A percentile compares a stretch with the other conserved stretches of the same genome.
Evolutionary conservation across 2,797 vertebrate species (phyloP).

Genomic region (Aplochiton taeniatus): DNA sequence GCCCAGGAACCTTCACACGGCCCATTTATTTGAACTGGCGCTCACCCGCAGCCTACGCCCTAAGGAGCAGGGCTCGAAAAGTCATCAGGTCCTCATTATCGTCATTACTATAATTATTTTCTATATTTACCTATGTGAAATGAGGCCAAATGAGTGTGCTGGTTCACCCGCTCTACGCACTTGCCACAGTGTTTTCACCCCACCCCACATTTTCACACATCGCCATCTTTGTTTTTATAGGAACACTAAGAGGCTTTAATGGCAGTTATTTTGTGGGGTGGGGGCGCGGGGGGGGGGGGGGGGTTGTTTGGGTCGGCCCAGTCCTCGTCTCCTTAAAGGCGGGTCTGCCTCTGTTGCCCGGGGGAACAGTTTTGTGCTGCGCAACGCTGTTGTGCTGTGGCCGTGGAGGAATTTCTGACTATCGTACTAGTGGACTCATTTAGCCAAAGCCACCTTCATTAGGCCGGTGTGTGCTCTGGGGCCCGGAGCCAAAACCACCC

Average conservation of each 20-base stretch:
- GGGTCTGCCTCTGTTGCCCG: conserved; percentile 25
- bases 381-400: conserved; percentile 14
- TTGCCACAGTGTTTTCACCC: conserved; percentile 46
- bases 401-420: conserved; percentile 34
- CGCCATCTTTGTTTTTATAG: conserved; percentile 1
- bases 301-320: conserved; percentile 33
- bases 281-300: not conserved
- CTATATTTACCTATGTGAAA: conserved; percentile 77
- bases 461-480: conserved; percentile 38
- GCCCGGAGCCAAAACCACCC: conserved; percentile 55
- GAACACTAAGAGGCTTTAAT: conserved; percentile 23
- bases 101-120: conserved; percentile 81
- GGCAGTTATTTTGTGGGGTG: conserved; percentile 34
- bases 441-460: conserved; percentile 64
- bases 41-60: conserved; percentile 62
- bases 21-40: conserved; percentile 72
- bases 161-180: conserved; percentile 39
- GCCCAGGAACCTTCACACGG: conserved; percentile 62
- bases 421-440: conserved; percentile 69
- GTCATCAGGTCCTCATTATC: conserved; percentile 75
- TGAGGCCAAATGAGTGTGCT: conserved; percentile 68
- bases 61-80: conserved; percentile 60
- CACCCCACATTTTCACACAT: conserved; percentile 30
- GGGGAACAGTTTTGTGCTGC: conserved; percentile 27
- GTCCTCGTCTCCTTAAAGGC: conserved; percentile 20